phyloP scores from a whole-genome alignment of 2,113 vertebrate genomes.

The Mungos mungo region DNA sequence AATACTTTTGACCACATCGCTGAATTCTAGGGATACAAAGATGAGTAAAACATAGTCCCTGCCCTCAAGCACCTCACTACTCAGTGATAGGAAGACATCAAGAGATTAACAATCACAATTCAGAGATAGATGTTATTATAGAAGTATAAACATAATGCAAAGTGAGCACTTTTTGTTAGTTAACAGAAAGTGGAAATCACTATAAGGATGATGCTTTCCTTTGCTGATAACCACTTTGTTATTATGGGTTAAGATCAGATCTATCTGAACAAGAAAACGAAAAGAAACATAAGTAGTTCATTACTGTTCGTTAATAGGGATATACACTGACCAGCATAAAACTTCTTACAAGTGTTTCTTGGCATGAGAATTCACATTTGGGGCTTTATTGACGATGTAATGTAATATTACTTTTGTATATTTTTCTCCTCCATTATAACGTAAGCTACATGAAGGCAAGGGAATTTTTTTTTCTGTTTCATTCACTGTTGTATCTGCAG shows the following conservation, averaged over 20 bases:
- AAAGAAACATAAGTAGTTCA: not conserved
- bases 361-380: not conserved
- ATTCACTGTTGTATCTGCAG: not conserved
- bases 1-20: not conserved
- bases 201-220: constrained; percentile 39
- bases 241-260: not conserved
- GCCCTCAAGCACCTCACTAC: not conserved
- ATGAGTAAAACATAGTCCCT: not conserved
- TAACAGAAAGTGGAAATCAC: not conserved
- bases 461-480: constrained; percentile 1
- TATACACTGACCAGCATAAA: not conserved
- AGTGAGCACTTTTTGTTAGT: not conserved
- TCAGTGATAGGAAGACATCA: not conserved
- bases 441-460: not conserved
- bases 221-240: constrained; percentile 35
- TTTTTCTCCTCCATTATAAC: not conserved
- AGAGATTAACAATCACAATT: constrained; percentile 41
- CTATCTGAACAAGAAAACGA: constrained; percentile 1
- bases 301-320: not conserved
- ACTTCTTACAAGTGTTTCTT: not conserved
- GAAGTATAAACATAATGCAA: not conserved
- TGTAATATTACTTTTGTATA: constrained; percentile 6
- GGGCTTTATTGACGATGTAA: constrained; percentile 12
- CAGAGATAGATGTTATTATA: constrained; percentile 24
- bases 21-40: not conserved